These are phyloP conservation scores for Boulengeromyrus knoepffleri DNA, from an alignment of 2,113 vertebrate genomes.

Conservation along the genomic window DNA sequence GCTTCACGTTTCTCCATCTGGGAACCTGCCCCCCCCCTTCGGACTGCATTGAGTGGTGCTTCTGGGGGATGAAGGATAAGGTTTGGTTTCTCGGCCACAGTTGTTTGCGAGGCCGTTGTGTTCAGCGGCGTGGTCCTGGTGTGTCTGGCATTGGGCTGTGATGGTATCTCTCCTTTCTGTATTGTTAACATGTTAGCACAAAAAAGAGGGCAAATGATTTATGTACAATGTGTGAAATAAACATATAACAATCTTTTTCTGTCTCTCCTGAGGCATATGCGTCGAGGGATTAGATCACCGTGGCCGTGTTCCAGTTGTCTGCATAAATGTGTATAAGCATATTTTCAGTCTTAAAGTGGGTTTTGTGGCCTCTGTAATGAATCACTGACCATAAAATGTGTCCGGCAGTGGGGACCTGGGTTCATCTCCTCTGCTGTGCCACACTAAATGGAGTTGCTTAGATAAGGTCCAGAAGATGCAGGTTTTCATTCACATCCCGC, in stretches of 20 bases:
- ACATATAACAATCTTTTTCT: neutral
- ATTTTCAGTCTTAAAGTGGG: neutral
- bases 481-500: neutral
- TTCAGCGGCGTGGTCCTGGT: constrained; percentile 29
- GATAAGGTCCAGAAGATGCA: neutral
- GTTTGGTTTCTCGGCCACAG: constrained; percentile 33
- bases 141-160: neutral
- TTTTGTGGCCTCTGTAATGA: neutral
- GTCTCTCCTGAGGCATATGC: neutral
- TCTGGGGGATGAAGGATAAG: constrained; percentile 38
- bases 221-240: neutral
- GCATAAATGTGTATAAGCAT: neutral
- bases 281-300: neutral
- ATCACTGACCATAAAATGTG: neutral
- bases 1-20: constrained; percentile 70
- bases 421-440: neutral
- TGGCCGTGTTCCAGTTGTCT: neutral
- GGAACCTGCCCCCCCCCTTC: constrained; percentile 33
- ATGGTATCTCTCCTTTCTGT: neutral
- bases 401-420: neutral
- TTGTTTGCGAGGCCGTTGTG: constrained; percentile 36
- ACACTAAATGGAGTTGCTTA: neutral
- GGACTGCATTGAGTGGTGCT: constrained; percentile 44
- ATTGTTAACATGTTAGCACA: neutral
- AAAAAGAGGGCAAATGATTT: neutral